Evolutionary conservation across 2,888 invertebrate genomes (phyloP), one percentile per base, ranked within the genome.

Genomic region (Orchesella flavescens): DNA sequence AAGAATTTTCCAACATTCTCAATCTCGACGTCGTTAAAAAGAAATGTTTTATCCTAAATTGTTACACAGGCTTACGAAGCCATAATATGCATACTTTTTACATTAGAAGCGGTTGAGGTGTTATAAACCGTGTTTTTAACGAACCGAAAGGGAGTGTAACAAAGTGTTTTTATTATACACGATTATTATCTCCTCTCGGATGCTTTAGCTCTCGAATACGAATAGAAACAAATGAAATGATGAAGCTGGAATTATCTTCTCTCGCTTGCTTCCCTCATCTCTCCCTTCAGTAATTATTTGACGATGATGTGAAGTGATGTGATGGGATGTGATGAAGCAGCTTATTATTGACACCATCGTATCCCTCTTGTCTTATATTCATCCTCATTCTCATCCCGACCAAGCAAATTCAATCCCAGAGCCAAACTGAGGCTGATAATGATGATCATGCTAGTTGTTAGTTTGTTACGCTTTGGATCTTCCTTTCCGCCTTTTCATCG

Each of bases 291-390:
- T 44, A 66, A 66, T 66, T 66, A 66, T 66, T 44, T 44, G 66
- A 66, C 66, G 66, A 44, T 66, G 44, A 44, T 43, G 66, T 43
- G 34, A 7, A 34, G n/a, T n/a, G n/a, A n/a, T n/a, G n/a, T n/a
- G n/a, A n/a, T n/a, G n/a, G n/a, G n/a, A n/a, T n/a, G n/a, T 43
- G 66, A 66, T 66, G 44, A 66, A 44, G 44, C 44, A 66, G 19
- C n/a, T 44, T 44, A 66, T 66, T 66, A 66, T 66, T 66, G 66
- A 66, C 66, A 66, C 66, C 66, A 44, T 12, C n/a, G n/a, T n/a
- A n/a, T n/a, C n/a, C n/a, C 34, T 34, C 34, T 34, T 2, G 3
- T 34, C 34, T 7, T 34, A n/a, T n/a, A n/a, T n/a, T n/a, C n/a
- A n/a, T n/a, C n/a, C 34, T 34, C 34, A 7, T 34, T 2, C 34